These are phyloP conservation scores for Drosophila anomelani DNA, from an alignment of 2,888 invertebrate genomes.

Conservation along the genomic window DNA sequence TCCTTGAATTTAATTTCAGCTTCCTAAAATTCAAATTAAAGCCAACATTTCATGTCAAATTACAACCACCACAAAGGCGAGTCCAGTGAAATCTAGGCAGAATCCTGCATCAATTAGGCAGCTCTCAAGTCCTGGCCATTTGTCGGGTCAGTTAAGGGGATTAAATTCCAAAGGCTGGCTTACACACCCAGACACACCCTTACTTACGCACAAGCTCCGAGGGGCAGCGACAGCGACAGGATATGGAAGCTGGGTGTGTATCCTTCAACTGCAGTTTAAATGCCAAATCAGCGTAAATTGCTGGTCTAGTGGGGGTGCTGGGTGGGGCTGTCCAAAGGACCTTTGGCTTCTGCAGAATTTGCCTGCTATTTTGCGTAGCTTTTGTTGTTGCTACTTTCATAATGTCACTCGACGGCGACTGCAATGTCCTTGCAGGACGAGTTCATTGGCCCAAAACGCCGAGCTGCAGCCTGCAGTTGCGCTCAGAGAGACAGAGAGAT, in stretches of 20 bases:
- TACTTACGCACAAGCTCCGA: not conserved
- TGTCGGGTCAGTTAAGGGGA: slow-evolving; percentile 28
- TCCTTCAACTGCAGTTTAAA: slow-evolving; percentile 72
- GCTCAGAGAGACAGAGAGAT: slow-evolving; percentile 5
- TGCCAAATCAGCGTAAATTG: slow-evolving; percentile 66
- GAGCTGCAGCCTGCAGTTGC: slow-evolving; percentile 64
- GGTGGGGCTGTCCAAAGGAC: slow-evolving; percentile 29
- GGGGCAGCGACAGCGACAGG: slow-evolving; percentile 1
- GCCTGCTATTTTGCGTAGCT: slow-evolving; percentile 15
- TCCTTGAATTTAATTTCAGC: not conserved
- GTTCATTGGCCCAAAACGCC: slow-evolving; percentile 68
- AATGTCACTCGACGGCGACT: slow-evolving; percentile 46
- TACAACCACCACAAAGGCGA: too few species aligned
- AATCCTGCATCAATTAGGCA: slow-evolving; percentile 6
- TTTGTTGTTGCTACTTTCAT: slow-evolving; percentile 50
- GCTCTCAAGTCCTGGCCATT: slow-evolving; percentile 16
- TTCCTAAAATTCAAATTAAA: not conserved
- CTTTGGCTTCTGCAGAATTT: slow-evolving; percentile 43
- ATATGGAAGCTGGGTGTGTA: slow-evolving; percentile 36
- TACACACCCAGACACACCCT: slow-evolving; percentile 9
- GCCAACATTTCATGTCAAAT: not conserved
- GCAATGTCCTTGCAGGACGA: slow-evolving; percentile 73
- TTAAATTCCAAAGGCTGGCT: slow-evolving; percentile 14
- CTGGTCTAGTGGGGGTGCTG: slow-evolving; percentile 11
- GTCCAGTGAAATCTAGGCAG: not conserved